Evolutionary conservation across 2,113 vertebrate species (phyloP), one percentile per base, ranked within the genome.

Genomic region (Cebidichthys violaceus): DNA sequence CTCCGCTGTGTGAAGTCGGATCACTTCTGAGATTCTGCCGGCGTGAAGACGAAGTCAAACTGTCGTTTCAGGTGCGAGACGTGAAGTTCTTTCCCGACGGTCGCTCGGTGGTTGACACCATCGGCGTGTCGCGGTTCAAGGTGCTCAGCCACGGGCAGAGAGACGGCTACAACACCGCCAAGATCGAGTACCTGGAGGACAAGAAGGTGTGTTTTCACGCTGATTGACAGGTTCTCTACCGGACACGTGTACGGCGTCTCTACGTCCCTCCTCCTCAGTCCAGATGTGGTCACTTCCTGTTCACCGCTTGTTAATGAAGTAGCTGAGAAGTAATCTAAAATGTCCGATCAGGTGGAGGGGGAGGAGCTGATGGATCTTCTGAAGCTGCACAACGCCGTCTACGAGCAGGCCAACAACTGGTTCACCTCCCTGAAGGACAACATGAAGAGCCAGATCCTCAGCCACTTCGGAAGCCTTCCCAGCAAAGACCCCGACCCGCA

Each of bases 91-190:
- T 99, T 86, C 97, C 97, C 0, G 96, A 98, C 61, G 96, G 97
- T 0, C 97, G 97, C 18, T 98, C 97, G 0, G 96, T 97, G 70
- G 96, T 98, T 67, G 97, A 98, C 91, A 96, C 97, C 24, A 91
- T 97, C 57, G 97, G 98, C 2, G 93, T 96, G 82, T 94, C 96
- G 22, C 93, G 96, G 83, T 99, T 99, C 89, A 94, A 95, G 84
- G 97, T 99, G 47, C 93, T 98, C 83, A 96, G 95, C 89, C 97
- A 98, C 69, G 94, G 95, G 20, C 97, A 96, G 66, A 94, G 97
- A 90, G 97, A 98, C n/a, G 96, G 98, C 60, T 98, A 97, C 94
- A 94, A 98, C 92, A 98, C 97, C 0, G 97, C 96, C n/a, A 97
- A 98, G 93, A 97, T 97, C 13, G 97, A 98, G 74, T 98, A 98